Evolutionary conservation across 2,888 invertebrate species (phyloP).

Genomic region (Phortica magna): DNA sequence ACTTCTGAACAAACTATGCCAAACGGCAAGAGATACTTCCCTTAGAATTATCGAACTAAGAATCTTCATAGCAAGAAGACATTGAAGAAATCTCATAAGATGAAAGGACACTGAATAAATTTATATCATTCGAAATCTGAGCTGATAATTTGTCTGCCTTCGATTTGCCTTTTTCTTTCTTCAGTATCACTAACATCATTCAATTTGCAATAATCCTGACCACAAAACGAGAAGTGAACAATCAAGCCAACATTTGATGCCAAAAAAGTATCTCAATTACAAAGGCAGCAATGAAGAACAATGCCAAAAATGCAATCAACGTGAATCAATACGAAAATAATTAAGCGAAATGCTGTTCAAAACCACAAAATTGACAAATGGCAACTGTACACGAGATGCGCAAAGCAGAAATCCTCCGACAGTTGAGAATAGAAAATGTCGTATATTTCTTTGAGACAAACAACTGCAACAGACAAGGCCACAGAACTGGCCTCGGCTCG

Average conservation of each 20-base stretch:
- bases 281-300: constrained; percentile 11
- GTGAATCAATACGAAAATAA: constrained; percentile 25
- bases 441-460: background rate
- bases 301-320: constrained; percentile 5
- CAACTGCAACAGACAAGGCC: constrained; percentile 5
- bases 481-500: background rate
- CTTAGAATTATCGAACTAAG: too few relatives aligned
- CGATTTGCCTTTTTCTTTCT: background rate
- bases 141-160: background rate
- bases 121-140: background rate
- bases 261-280: constrained; percentile 34
- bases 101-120: too few relatives aligned
- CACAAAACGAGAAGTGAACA: constrained; percentile 23
- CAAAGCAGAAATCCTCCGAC: constrained; percentile 3
- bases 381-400: constrained; percentile 14
- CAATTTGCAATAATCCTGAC: constrained; percentile 30
- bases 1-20: too few relatives aligned
- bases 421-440: background rate
- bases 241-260: background rate
- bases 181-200: background rate
- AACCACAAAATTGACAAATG: constrained; percentile 21
- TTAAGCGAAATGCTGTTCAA: constrained; percentile 13
- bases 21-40: too few relatives aligned
- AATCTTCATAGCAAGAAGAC: too few relatives aligned
- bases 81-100: too few relatives aligned